These are phyloP conservation scores for Apostichopus californicus DNA, from an alignment of 35 echinoderm and acorn worm genomes.

Conservation along the genomic window DNA sequence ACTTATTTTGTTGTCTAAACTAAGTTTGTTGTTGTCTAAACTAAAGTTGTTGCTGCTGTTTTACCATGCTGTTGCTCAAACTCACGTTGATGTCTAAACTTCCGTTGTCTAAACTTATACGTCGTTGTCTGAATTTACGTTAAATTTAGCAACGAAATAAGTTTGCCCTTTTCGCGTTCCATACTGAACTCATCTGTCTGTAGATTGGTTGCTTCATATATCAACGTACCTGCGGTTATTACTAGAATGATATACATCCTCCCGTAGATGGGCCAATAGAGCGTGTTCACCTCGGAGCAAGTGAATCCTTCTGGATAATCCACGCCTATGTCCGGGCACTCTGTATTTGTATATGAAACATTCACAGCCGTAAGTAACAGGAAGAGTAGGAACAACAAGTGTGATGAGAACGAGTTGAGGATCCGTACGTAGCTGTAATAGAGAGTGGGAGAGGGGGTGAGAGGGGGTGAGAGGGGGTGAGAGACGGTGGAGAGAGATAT, in stretches of 20 bases:
- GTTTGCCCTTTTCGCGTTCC: too few relatives aligned
- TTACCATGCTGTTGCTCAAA: too few relatives aligned
- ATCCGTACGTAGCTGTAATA: background rate
- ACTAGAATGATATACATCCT: background rate
- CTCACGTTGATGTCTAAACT: too few relatives aligned
- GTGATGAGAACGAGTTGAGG: constrained; percentile 5
- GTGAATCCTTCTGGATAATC: background rate
- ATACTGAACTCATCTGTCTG: too few relatives aligned
- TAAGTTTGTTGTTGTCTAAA: too few relatives aligned
- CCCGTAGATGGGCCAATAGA: constrained; percentile 21
- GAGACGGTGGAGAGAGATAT: too few relatives aligned
- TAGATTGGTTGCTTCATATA: background rate
- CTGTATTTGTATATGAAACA: background rate
- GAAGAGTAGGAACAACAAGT: background rate
- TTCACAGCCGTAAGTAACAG: constrained; percentile 17
- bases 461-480: too few relatives aligned
- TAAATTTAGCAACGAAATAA: too few relatives aligned
- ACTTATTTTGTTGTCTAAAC: too few relatives aligned
- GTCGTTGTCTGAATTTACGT: too few relatives aligned
- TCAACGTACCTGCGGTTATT: background rate
- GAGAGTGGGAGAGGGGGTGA: background rate
- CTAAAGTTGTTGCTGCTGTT: too few relatives aligned
- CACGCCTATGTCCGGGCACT: constrained; percentile 9
- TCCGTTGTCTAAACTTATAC: too few relatives aligned
- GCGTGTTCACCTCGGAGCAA: background rate